Conservation (phyloP, 2,797 vertebrate species). For the Nyctibius grandis region DNA sequence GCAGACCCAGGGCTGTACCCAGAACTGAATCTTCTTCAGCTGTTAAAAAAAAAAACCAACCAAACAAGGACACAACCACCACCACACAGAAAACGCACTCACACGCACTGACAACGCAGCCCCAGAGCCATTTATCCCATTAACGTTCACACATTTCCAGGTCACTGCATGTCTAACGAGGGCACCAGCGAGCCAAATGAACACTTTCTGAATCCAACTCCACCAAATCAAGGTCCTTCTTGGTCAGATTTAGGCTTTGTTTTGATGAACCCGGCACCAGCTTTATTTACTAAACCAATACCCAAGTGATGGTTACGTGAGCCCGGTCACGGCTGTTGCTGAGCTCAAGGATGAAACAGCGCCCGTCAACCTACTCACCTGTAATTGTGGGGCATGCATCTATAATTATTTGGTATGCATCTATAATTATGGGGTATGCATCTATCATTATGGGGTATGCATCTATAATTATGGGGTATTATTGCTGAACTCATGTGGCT, state of each 20-base stretch:
- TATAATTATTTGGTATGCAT: no score
- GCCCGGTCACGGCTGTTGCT: no score
- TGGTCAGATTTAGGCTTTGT: no score
- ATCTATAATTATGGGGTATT: no score
- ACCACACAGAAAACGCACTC: background rate
- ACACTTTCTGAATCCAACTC: background rate
- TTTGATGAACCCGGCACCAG: background rate
- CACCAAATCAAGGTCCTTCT: background rate
- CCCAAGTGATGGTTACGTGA: fast-evolving
- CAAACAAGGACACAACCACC: background rate
- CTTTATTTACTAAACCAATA: background rate
- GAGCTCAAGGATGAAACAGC: background rate
- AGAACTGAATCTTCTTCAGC: background rate
- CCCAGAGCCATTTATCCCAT: no score
- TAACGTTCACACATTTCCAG: background rate
- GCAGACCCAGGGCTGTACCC: no score
- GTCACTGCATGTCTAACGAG: background rate
- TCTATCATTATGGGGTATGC: fast-evolving
- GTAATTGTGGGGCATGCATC: fast-evolving
- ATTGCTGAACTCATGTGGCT: background rate
- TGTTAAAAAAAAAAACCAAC: background rate
- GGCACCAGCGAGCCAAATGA: no score
- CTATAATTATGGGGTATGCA: no score
- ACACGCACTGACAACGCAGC: fast-evolving
- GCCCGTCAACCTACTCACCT: background rate